Evolutionary conservation across 2,797 vertebrate genomes (phyloP), one percentile per base, ranked within the genome.

Genomic region (Liparis tanakae): DNA sequence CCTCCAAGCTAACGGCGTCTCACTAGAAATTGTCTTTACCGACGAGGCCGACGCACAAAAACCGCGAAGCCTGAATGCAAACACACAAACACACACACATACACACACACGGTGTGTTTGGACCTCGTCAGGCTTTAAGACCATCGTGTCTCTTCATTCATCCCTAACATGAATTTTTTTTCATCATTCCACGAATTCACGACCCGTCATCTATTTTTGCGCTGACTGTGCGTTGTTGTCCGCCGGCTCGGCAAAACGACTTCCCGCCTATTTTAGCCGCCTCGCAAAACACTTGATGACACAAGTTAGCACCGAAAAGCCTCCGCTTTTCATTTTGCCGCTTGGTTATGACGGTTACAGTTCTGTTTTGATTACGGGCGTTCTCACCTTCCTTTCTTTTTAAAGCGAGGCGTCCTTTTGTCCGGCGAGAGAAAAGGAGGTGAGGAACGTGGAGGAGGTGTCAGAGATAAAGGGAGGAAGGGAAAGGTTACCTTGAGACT

Each of bases 261-360:
- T 88, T 12, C 85, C 76, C 34, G 0, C 74, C 87, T 83, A 79
- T 85, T 85, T 85, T 55, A 61, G 81, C 60, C 20, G 77, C 81
- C 88, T 83, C 85, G 86, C 88, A 87, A 89, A 90, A 87, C 87
- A 86, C 89, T 85, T 82, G 83, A 83, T 85, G 89, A 91, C 90
- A 91, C 84, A 75, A 80, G 82, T 81, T 30, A 82, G 85, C 87
- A 79, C 25, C 77, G 80, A 85, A 81, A 86, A 90, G 83, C 74
- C 84, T 78, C 82, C 74, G 37, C n/a, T n/a, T 76, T 88, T 88
- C 82, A 87, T 91, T 88, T 86, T 80, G 88, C 87, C 69, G 60
- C 25, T 30, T 63, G 81, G 77, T 85, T 83, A 81, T 86, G 81
- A 71, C 85, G 51, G 74, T 78, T 55, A 73, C 75, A 67, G 85